Conservation (phyloP, 2,113 vertebrate genomes). For the Protobothrops mucrosquamatus region DNA sequence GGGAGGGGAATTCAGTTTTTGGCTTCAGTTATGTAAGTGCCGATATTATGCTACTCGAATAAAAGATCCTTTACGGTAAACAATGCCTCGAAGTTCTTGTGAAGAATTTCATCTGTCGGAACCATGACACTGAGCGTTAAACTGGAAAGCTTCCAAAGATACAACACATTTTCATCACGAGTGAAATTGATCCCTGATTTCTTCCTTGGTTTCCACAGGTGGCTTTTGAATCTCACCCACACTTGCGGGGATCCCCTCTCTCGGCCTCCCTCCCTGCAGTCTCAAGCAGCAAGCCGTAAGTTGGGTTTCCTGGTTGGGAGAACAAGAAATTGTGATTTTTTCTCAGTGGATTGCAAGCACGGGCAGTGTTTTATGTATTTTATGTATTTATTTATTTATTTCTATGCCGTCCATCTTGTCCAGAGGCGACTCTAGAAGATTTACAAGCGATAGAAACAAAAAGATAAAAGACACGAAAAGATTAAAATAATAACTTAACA, state of each 20-base stretch:
- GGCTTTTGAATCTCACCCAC: constrained; percentile 84
- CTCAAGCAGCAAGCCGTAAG: constrained; percentile 87
- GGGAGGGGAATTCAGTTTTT: too few relatives aligned
- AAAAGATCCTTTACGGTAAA: too few relatives aligned
- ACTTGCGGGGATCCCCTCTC: constrained; percentile 77
- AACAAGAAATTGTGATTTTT: too few relatives aligned
- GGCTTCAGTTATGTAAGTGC: too few relatives aligned
- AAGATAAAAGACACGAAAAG: not conserved
- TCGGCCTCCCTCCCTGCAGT: constrained; percentile 78
- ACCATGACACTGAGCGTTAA: not conserved
- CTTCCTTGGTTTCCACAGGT: constrained; percentile 51
- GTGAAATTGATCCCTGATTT: not conserved
- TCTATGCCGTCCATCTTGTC: not conserved
- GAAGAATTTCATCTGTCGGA: not conserved
- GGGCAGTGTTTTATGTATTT: not conserved
- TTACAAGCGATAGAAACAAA: not conserved
- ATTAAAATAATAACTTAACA: not conserved
- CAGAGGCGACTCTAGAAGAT: not conserved
- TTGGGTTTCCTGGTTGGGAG: constrained; percentile 6
- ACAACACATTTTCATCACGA: not conserved
- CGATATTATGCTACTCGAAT: too few relatives aligned
- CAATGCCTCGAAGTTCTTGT: too few relatives aligned
- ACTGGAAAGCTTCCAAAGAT: not conserved
- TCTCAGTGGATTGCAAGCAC: not conserved
- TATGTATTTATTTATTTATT: not conserved